Evolutionary conservation across 2,888 invertebrate species (phyloP).

Genomic region (Trissoscelio sp.): DNA sequence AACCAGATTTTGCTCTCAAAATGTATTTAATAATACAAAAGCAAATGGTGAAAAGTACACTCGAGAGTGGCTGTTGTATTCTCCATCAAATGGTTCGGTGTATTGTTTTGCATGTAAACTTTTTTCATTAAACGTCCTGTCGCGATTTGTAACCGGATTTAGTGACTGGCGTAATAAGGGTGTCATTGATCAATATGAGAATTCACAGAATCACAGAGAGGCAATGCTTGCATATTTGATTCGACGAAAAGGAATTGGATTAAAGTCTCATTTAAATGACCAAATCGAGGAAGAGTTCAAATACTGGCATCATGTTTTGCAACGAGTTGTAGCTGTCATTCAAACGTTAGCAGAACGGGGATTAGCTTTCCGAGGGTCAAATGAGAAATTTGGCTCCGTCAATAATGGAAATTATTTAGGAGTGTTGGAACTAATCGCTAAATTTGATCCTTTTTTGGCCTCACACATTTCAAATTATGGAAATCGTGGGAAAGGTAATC

Average conservation of each 20-base stretch:
- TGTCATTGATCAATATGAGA: slow-evolving; percentile 45
- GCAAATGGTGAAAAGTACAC: slow-evolving; percentile 64
- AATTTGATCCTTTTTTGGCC: slow-evolving; percentile 73
- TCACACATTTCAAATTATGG: slow-evolving; percentile 70
- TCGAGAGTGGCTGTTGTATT: slow-evolving; percentile 67
- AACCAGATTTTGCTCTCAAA: slow-evolving; percentile 52
- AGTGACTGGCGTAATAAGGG: slow-evolving; percentile 53
- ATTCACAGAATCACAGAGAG: slow-evolving; percentile 26
- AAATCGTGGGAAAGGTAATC: slow-evolving; percentile 62
- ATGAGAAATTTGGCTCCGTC: slow-evolving; percentile 31
- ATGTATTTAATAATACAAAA: slow-evolving; percentile 34
- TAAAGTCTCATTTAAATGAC: slow-evolving; percentile 12
- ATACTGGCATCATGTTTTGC: slow-evolving; percentile 58
- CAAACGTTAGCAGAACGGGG: slow-evolving; percentile 53
- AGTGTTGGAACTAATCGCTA: slow-evolving; percentile 66
- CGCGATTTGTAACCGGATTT: slow-evolving; percentile 47
- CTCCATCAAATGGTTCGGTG: slow-evolving; percentile 56
- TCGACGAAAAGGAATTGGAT: slow-evolving; percentile 15
- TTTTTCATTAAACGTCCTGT: slow-evolving; percentile 19
- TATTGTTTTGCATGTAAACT: slow-evolving; percentile 64
- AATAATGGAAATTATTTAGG: slow-evolving; percentile 56
- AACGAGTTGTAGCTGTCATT: slow-evolving; percentile 61
- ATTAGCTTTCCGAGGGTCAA: slow-evolving; percentile 52
- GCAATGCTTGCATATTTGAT: slow-evolving; percentile 33
- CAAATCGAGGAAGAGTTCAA: slow-evolving; percentile 34